Conservation (phyloP, 1,140 invertebrate species). For the Aporrectodea caliginosa region DNA sequence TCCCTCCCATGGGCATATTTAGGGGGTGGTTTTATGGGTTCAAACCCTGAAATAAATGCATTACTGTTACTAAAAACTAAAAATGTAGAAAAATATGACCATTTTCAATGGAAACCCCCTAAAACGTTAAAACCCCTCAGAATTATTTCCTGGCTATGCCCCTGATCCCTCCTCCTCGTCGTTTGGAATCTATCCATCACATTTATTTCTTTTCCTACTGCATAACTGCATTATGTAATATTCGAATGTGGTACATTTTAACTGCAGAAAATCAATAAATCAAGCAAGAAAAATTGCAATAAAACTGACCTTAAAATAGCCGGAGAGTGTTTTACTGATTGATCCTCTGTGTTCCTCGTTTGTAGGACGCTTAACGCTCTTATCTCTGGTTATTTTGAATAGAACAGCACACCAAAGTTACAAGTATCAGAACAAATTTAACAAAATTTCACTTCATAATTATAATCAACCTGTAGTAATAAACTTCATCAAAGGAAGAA, state of each 20-base stretch:
- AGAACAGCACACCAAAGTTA: background rate
- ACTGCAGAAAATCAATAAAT: background rate
- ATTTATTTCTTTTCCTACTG: background rate
- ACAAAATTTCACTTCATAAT: background rate
- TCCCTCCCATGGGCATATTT: too few species aligned
- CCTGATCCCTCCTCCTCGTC: too few species aligned
- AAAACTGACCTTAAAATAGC: background rate
- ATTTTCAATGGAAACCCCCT: too few species aligned
- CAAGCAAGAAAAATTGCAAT: background rate
- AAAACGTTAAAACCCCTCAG: too few species aligned
- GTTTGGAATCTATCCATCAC: background rate
- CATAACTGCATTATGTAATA: background rate
- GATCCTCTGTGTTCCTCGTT: background rate
- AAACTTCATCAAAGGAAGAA: too few species aligned
- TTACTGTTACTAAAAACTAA: too few species aligned
- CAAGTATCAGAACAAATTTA: background rate
- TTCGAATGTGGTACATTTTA: background rate
- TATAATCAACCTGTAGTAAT: background rate
- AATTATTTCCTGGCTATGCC: too few species aligned
- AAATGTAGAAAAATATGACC: too few species aligned
- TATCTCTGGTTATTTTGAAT: background rate
- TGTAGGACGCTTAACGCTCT: background rate
- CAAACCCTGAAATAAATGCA: background rate
- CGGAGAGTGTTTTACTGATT: background rate
- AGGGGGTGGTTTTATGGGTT: too few species aligned